Evolutionary conservation across 2,797 vertebrate genomes (phyloP).

Genomic region (Saxicola maurus): DNA sequence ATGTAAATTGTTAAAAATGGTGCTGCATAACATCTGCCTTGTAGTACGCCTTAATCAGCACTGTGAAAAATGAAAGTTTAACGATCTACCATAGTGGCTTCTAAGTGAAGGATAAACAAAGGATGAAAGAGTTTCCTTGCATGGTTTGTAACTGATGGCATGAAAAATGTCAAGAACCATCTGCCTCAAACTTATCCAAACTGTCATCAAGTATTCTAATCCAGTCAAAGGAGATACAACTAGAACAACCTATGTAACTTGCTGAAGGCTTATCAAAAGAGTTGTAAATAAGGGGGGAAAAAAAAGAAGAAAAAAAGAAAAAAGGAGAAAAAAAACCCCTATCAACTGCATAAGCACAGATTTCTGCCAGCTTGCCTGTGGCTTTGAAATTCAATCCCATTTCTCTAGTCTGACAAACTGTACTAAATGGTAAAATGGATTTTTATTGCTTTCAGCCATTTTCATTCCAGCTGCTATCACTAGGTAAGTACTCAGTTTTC

Average conservation of each 20-base stretch:
- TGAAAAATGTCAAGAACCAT: conserved; percentile 87
- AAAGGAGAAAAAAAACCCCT: accelerated
- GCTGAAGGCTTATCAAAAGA: conserved; percentile 83
- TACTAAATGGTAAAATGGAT: conserved; percentile 76
- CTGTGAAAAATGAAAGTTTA: conserved; percentile 86
- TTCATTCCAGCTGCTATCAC: conserved; percentile 68
- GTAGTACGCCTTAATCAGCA: conserved; percentile 76
- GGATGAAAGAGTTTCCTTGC: conserved; percentile 85
- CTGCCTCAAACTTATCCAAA: conserved; percentile 87
- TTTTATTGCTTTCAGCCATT: conserved; percentile 73
- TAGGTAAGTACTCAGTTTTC: conserved; percentile 58
- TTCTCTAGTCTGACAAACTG: conserved; percentile 78
- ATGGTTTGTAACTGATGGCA: conserved; percentile 89
- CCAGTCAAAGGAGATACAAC: conserved; percentile 82
- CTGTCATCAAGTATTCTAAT: conserved; percentile 90
- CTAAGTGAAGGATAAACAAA: conserved; percentile 81
- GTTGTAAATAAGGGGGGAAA: conserved; percentile 71
- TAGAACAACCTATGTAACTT: conserved; percentile 80
- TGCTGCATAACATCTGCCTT: conserved; percentile 79
- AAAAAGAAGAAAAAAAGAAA: background rate
- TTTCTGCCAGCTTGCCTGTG: conserved; percentile 70
- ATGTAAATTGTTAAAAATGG: conserved; percentile 75
- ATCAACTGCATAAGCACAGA: conserved; percentile 69
- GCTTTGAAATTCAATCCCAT: conserved; percentile 77
- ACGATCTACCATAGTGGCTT: conserved; percentile 79